A percentile compares a stretch with the other conserved stretches of the same genome.
These are phyloP conservation scores for Astropecten irregularis DNA, from an alignment of 53 echinoderm and acorn worm genomes.

Conservation along the genomic window DNA sequence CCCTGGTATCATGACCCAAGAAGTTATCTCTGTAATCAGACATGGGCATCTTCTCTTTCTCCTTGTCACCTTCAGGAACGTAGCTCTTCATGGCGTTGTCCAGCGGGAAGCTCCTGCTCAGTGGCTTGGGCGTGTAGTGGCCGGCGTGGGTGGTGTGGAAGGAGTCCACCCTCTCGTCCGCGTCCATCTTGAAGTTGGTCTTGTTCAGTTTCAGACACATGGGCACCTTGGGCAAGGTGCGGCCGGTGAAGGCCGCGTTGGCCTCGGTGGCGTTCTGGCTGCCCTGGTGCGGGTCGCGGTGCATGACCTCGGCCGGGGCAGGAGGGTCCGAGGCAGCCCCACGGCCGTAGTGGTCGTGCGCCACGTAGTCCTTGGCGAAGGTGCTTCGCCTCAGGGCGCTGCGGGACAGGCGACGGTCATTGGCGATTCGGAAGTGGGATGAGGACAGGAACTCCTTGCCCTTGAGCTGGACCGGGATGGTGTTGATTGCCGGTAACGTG, in stretches of 20 bases:
- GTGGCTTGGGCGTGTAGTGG: constrained; percentile 68
- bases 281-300: constrained; percentile 57
- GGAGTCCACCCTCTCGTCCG: constrained; percentile 83
- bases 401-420: constrained; percentile 77
- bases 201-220: constrained; percentile 84
- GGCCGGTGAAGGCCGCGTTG: constrained; percentile 72
- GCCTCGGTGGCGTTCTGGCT: constrained; percentile 76
- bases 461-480: constrained; percentile 65
- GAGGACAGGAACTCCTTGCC: constrained; percentile 83
- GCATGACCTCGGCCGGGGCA: constrained; percentile 92
- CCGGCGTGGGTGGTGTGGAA: constrained; percentile 90
- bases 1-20: constrained; percentile 85
- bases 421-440: constrained; percentile 86
- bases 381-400: constrained; percentile 90
- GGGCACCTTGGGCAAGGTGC: constrained; percentile 66
- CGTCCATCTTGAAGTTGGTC: constrained; percentile 98
- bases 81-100: constrained; percentile 84
- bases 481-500: constrained; percentile 55
- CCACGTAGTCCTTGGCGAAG: constrained; percentile 87
- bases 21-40: constrained; percentile 93
- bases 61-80: constrained; percentile 86
- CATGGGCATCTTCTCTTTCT: constrained; percentile 85
- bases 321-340: constrained; percentile 77
- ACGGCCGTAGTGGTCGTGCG: constrained; percentile 71
- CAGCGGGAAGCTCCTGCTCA: constrained; percentile 79